Conservation (phyloP, 2,113 vertebrate genomes). For the Kobus ellipsiprymnus region DNA sequence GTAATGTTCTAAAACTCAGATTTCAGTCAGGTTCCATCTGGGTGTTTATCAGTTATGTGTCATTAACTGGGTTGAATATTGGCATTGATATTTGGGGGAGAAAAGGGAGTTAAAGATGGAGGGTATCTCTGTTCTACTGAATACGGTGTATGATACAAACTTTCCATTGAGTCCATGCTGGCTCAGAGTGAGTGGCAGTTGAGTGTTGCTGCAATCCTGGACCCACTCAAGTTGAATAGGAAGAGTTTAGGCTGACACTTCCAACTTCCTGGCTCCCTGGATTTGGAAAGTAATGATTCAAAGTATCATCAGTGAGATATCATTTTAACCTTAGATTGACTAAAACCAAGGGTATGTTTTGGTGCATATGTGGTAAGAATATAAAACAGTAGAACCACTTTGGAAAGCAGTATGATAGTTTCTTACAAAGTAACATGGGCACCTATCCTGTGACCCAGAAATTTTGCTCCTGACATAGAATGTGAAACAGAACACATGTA, state of each 20-base stretch:
- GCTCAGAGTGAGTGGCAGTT: not conserved
- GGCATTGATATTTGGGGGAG: not conserved
- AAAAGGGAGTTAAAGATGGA: not conserved
- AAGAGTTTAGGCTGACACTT: not conserved
- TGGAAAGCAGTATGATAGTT: not conserved
- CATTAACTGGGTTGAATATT: not conserved
- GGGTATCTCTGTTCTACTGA: not conserved
- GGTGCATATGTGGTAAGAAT: not conserved
- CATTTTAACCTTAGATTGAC: not conserved
- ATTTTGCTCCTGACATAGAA: not conserved
- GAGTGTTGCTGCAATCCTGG: not conserved
- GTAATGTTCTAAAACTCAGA: not conserved
- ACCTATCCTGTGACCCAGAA: not conserved
- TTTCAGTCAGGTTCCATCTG: not conserved
- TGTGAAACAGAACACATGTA: not conserved
- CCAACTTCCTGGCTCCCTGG: not conserved
- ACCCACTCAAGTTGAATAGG: not conserved
- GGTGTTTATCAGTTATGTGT: not conserved
- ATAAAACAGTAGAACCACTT: not conserved
- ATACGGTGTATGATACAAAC: not conserved
- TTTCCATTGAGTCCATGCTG: not conserved
- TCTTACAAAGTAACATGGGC: not conserved
- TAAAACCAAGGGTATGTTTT: not conserved
- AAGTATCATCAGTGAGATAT: not conserved
- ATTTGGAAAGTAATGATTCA: slow-evolving; percentile 2